These are phyloP conservation scores for Masnerella sp. DNA, from an alignment of 2,888 invertebrate genomes.

Conservation along the genomic window DNA sequence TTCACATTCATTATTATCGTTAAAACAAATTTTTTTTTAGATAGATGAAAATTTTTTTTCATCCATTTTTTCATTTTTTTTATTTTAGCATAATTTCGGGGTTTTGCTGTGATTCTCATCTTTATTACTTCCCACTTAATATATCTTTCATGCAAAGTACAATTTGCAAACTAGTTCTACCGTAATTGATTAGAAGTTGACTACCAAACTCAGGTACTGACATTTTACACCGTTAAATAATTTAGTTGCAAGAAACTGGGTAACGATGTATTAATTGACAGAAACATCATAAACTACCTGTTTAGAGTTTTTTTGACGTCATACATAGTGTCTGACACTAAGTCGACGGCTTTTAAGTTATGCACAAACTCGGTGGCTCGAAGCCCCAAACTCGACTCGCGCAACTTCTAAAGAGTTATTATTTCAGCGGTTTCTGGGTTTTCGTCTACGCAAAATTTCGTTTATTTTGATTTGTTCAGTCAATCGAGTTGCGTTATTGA, in stretches of 20 bases:
- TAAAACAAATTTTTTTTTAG: too few relatives aligned
- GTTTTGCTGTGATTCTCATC: too few relatives aligned
- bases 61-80: too few relatives aligned
- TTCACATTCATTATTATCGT: too few relatives aligned
- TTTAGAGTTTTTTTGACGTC: conserved; percentile 7
- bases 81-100: too few relatives aligned
- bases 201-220: too few relatives aligned
- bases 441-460: background rate
- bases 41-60: too few relatives aligned
- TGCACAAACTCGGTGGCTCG: conserved; percentile 25
- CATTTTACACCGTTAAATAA: conserved; percentile 2
- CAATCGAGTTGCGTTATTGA: too few relatives aligned
- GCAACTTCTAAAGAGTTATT: conserved; percentile 33
- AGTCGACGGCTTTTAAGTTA: conserved; percentile 42
- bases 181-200: too few relatives aligned
- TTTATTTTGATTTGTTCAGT: conserved; percentile 3
- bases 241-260: background rate
- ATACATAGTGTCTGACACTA: conserved; percentile 25
- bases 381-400: conserved; percentile 14
- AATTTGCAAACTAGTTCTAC: too few relatives aligned
- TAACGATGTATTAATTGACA: conserved; percentile 19
- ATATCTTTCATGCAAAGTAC: too few relatives aligned
- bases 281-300: conserved; percentile 11
- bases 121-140: too few relatives aligned
- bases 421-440: conserved; percentile 29